Conservation (phyloP, 1,140 invertebrate species). For the Micrasema longulum region DNA sequence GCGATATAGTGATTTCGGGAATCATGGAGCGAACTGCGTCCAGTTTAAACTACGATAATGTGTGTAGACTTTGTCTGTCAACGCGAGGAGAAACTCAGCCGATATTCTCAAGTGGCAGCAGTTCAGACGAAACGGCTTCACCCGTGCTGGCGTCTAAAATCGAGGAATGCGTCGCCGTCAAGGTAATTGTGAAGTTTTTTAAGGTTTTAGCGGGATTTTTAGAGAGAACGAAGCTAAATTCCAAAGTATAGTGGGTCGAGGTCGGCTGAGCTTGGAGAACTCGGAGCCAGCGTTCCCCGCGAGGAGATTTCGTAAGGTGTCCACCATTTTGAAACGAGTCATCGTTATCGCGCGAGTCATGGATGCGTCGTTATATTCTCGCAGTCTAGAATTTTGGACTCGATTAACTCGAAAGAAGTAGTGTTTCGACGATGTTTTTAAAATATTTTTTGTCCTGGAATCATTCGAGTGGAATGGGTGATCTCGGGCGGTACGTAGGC, state of each 20-base stretch:
- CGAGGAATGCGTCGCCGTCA: conserved; percentile 71
- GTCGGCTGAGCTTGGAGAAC: conserved; percentile 38
- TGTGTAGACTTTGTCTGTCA: conserved; percentile 74
- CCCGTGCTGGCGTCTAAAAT: conserved; percentile 70
- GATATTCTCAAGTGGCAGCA: conserved; percentile 59
- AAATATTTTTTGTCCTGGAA: conserved; percentile 3
- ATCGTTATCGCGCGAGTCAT: conserved; percentile 64
- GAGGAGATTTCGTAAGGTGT: conserved; percentile 70
- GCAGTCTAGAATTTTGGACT: conserved; percentile 16
- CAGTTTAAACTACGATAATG: conserved; percentile 26
- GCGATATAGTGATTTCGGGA: conserved; percentile 1
- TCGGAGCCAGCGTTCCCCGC: conserved; percentile 44
- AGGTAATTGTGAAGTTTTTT: conserved; percentile 64
- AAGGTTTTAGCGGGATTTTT: conserved; percentile 14
- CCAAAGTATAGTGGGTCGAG: conserved; percentile 40
- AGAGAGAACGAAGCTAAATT: conserved; percentile 8
- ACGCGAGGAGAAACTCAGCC: conserved; percentile 68
- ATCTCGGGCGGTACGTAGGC: conserved; percentile 58
- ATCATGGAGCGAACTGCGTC: conserved; percentile 32
- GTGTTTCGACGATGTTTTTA: conserved; percentile 5
- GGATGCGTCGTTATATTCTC: conserved; percentile 52
- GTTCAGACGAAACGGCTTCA: conserved; percentile 66
- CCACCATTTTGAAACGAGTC: conserved; percentile 69
- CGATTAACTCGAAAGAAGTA: conserved; percentile 14
- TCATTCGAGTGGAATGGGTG: conserved; percentile 44